Evolutionary conservation across 2,113 vertebrate species (phyloP), one percentile per base, ranked within the genome.

Genomic region (Microtus oregoni): DNA sequence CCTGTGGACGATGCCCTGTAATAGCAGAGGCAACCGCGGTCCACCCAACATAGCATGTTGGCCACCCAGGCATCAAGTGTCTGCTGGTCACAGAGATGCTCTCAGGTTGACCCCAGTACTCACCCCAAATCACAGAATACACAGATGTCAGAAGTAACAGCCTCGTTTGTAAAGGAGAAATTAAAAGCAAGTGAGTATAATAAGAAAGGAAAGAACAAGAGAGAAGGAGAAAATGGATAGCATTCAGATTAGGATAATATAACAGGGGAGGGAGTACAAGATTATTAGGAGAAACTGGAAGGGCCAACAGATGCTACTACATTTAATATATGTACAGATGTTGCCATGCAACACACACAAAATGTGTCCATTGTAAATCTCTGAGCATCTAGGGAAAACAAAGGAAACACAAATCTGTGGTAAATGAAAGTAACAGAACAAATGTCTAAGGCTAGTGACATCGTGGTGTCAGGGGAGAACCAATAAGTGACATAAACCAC

Each of bases 21-120:
- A 67, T 0, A 70, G 7, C 4, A 20, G 35, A 52, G 73, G 10
- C 8, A 32, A 1, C 7, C 20, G 14, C 3, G 4, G 14, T 32
- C 6, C 10, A 15, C 0, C 13, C 5, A 15, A 78, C 52, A 68
- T 0, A 3, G 8, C 5, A 4, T 7, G 13, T 10, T 35, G 38
- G 30, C 11, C 65, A 13, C n/a, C 7, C 38, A 17, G 9, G 5
- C 1, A 79, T 9, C 32, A 3, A 8, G 30, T 73, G 19, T 47
- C 28, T 35, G 32, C 50, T 38, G 81, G 22, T 44, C 75, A 73
- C 65, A 41, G 67, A 92, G 52, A 20, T 61, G n/a, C 10, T 9
- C 3, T 67, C 41, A 55, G 8, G 61, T 26, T 30, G 35, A 11
- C 35, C 13, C 50, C 20, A 67, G 1, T 38, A 1, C 24, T 94